These are phyloP conservation scores for Tyrophagus putrescentiae DNA, from an alignment of 1,140 invertebrate genomes.

Conservation along the genomic window DNA sequence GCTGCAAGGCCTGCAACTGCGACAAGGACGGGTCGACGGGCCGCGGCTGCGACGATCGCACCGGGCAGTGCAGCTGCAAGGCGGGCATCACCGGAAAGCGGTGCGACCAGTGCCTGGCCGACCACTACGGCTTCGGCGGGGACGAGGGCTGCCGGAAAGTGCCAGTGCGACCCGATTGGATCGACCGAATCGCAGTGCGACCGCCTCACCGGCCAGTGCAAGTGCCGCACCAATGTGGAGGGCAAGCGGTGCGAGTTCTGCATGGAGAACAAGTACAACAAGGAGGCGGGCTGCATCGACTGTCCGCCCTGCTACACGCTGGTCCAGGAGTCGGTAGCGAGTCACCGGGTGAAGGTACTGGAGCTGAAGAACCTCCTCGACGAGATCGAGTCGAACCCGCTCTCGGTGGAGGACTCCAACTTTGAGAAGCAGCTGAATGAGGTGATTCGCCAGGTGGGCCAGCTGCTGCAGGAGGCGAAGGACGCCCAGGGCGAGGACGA, in stretches of 20 bases:
- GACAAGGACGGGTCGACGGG: constrained; percentile 69
- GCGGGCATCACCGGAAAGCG: constrained; percentile 63
- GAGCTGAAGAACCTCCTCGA: constrained; percentile 52
- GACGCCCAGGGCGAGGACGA: constrained; percentile 42
- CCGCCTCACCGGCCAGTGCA: constrained; percentile 64
- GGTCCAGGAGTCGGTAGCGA: constrained; percentile 66
- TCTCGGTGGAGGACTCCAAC: constrained; percentile 63
- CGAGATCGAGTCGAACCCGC: constrained; percentile 54
- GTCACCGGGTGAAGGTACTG: constrained; percentile 56
- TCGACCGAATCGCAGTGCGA: constrained; percentile 64
- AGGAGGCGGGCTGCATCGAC: constrained; percentile 62
- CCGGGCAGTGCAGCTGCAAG: constrained; percentile 63
- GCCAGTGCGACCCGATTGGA: constrained; percentile 75
- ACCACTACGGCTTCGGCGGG: constrained; percentile 73
- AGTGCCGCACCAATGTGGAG: constrained; percentile 77
- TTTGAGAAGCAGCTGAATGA: constrained; percentile 58
- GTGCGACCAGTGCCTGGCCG: constrained; percentile 66
- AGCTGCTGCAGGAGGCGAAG: constrained; percentile 50
- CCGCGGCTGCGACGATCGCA: constrained; percentile 56
- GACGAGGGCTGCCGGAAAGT: constrained; percentile 68
- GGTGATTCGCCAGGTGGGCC: constrained; percentile 53
- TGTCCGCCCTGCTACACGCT: constrained; percentile 86
- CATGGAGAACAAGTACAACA: constrained; percentile 76
- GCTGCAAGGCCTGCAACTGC: constrained; percentile 62
- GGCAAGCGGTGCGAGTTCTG: constrained; percentile 77